Percentiles rank a stretch among this genome's conserved stretches.
These are phyloP conservation scores for Melipona quadrifasciata DNA, from an alignment of 1,140 invertebrate species.

Conservation along the genomic window DNA sequence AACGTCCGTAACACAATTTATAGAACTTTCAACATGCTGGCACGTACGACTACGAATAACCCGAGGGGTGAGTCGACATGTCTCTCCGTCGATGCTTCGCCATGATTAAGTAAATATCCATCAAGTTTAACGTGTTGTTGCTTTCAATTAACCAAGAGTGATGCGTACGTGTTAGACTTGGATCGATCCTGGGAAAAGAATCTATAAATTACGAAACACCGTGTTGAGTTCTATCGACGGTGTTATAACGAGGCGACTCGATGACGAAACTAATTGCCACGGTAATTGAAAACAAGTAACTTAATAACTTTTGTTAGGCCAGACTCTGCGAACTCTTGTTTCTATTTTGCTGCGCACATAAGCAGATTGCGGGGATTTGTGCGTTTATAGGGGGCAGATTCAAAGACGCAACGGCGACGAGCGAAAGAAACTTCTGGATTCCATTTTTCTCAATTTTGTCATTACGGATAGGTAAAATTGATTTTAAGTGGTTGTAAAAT, in stretches of 20 bases:
- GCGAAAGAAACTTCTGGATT: background rate
- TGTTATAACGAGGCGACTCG: background rate
- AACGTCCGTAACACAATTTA: background rate
- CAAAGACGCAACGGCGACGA: too few species aligned
- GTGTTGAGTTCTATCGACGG: background rate
- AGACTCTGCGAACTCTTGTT: background rate
- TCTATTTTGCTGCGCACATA: background rate
- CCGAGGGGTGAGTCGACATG: background rate
- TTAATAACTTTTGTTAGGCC: background rate
- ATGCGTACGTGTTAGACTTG: background rate
- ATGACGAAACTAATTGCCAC: background rate
- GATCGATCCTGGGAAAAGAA: slow-evolving; percentile 17
- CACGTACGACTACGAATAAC: background rate
- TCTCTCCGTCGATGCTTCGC: background rate
- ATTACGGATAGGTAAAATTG: background rate
- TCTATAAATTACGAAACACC: slow-evolving; percentile 22
- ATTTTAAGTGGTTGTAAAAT: background rate
- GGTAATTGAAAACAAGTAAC: background rate
- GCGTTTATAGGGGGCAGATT: background rate
- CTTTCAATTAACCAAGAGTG: slow-evolving; percentile 35
- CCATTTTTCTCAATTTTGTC: background rate
- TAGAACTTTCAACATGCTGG: background rate
- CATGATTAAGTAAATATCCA: slow-evolving; percentile 33
- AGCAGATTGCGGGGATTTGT: background rate
- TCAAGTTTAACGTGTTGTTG: slow-evolving; percentile 16